Evolutionary conservation across 2,797 vertebrate species (phyloP).

Genomic region (Brachyrhaphis roseni): DNA sequence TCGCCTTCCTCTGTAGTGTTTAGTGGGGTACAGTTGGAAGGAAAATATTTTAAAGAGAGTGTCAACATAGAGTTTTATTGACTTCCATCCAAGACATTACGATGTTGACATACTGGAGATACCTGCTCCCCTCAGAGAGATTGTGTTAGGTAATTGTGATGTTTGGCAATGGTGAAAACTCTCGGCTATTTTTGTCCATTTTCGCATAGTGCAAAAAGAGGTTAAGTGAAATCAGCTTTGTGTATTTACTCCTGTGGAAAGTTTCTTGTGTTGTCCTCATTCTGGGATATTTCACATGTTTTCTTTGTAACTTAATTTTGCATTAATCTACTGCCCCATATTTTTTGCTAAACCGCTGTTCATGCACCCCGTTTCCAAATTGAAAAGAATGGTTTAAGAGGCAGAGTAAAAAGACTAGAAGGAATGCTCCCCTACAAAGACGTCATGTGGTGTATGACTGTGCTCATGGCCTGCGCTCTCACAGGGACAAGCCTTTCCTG

Average conservation of each 20-base stretch:
- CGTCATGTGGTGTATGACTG: conserved; percentile 76
- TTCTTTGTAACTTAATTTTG: conserved; percentile 69
- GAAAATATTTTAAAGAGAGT: conserved; percentile 50
- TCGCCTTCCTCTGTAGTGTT: conserved; percentile 21
- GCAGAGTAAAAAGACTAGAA: conserved; percentile 60
- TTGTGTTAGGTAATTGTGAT: conserved; percentile 52
- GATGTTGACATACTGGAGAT: conserved; percentile 55
- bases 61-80: conserved; percentile 29
- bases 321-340: conserved; percentile 63
- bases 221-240: conserved; percentile 65
- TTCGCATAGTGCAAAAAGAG: conserved; percentile 41
- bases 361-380: conserved; percentile 68
- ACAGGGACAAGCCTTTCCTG: conserved; percentile 69
- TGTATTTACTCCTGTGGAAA: conserved; percentile 72
- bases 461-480: conserved; percentile 59
- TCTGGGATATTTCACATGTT: conserved; percentile 65
- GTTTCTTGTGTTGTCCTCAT: conserved; percentile 67
- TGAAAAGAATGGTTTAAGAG: conserved; percentile 70
- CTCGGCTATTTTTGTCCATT: conserved; percentile 28
- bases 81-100: conserved; percentile 52
- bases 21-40: conserved; percentile 31
- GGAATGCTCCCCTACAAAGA: conserved; percentile 79
- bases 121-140: conserved; percentile 40
- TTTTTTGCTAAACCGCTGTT: conserved; percentile 60
- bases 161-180: conserved; percentile 47